Percentiles rank a stretch among this genome's conserved stretches.
These are phyloP conservation scores for Microplitis demolitor DNA, from an alignment of 1,140 invertebrate genomes.

Conservation along the genomic window DNA sequence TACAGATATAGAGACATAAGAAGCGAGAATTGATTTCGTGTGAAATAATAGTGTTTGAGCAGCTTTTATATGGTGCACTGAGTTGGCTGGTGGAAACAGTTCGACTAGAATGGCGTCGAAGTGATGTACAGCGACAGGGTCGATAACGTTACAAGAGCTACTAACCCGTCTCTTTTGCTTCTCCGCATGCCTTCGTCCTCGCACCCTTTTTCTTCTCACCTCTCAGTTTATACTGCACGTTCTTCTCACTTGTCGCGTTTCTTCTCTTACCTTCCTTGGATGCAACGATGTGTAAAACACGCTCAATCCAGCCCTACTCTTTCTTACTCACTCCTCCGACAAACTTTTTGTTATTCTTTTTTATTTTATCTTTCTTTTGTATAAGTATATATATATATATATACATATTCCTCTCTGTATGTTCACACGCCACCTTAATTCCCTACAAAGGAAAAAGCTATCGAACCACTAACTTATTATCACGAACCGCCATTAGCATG, in stretches of 20 bases:
- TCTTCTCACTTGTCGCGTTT: conserved; percentile 18
- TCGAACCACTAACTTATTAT: conserved; percentile 48
- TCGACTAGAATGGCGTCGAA: conserved; percentile 59
- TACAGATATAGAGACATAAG: too few species aligned
- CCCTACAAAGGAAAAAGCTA: conserved; percentile 28
- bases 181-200: conserved; percentile 26
- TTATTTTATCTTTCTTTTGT: conserved; percentile 8
- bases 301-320: conserved; percentile 28
- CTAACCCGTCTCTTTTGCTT: conserved; percentile 52
- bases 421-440: conserved; percentile 28
- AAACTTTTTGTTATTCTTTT: conserved; percentile 9
- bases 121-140: conserved; percentile 63
- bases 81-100: conserved; percentile 35
- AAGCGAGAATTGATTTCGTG: background rate
- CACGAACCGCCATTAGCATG: conserved; percentile 48
- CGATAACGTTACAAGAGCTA: conserved; percentile 63
- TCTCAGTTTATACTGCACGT: background rate
- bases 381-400: conserved; percentile 11
- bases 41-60: too few species aligned
- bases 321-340: conserved; percentile 11
- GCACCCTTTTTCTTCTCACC: conserved; percentile 5
- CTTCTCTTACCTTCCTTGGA: conserved; percentile 24
- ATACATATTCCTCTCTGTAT: conserved; percentile 9
- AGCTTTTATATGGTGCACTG: background rate
- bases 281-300: conserved; percentile 43